phyloP scores from a whole-genome alignment of 2,797 vertebrate species.

The Spinus olivaceus region DNA sequence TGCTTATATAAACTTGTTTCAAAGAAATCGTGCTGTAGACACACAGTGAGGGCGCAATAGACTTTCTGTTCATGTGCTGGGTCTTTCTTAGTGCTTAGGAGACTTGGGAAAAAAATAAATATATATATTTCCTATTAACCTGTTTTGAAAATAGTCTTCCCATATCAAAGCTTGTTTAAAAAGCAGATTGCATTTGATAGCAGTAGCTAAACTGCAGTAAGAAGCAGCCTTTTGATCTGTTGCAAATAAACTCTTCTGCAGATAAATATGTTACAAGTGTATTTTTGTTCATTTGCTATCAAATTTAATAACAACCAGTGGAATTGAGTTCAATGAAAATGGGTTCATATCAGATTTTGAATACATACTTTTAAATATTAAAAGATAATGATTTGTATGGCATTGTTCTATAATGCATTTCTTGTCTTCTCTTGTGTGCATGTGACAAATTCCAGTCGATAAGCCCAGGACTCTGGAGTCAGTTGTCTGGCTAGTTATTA shows the following conservation, averaged over 20 bases:
- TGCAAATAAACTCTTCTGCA: conserved; percentile 74
- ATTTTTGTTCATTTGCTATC: conserved; percentile 76
- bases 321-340: conserved; percentile 69
- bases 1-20: background rate
- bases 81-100: conserved; percentile 11
- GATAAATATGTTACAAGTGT: conserved; percentile 77
- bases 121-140: conserved; percentile 34
- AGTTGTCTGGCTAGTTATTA: conserved; percentile 82
- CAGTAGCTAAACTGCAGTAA: conserved; percentile 69
- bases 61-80: background rate
- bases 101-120: background rate
- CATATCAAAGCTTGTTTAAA: conserved; percentile 61
- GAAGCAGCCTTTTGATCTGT: conserved; percentile 77
- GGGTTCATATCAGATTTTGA: conserved; percentile 69
- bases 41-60: conserved; percentile 14
- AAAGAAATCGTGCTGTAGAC: background rate
- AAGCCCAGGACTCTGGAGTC: conserved; percentile 80
- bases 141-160: conserved; percentile 61
- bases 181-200: conserved; percentile 66
- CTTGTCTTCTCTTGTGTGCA: conserved; percentile 75
- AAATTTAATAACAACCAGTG: conserved; percentile 62
- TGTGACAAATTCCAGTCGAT: conserved; percentile 80
- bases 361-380: conserved; percentile 76
- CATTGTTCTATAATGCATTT: conserved; percentile 75
- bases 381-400: conserved; percentile 75